Base-by-base conservation (phyloP, 2,113 vertebrate species). In the Andinoacara biseriatus region DNA sequence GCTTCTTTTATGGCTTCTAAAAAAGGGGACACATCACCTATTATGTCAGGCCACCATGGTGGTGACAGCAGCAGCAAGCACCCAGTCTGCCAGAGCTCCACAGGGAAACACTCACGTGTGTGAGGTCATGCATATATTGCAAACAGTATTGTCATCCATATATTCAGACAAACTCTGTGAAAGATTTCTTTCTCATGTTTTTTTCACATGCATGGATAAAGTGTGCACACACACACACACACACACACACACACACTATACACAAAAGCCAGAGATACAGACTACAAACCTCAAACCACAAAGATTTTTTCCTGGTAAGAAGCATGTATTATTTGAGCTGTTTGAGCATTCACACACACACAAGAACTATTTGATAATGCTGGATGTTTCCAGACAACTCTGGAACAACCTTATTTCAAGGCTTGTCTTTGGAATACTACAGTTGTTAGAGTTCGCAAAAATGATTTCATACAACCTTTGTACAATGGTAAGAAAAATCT, bases 1-100 rank as follows among this genome's bases (percentile, higher is more conserved):
- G 58, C 75, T 74, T 88, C 76, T 90, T 93, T 94, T 92, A 93
- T 91, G 76, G 88, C 40, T 91, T 93, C 92, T 94, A 94, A 92
- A 94, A 31, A 94, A 94, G 81, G 80, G 76, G 90, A 85, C 78
- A 63, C 79, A 81, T 91, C 87, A 82, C 65, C 89, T 75, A 74
- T 90, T 78, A 74, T 88, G 82, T 86, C 49, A 79, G 75, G 80
- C 22, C 54, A 62, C 49, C 24, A 9, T 57, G 83, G 77, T 74
- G 85, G 81, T 79, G 89, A 92, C 92, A 93, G 89, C 76, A 81
- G 67, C 76, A 83, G 77, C 46, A 26, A 82, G 67, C 46, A 61
- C 82, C 69, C 76, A 65, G 86, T 82, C 79, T 38, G 10, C 40
- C 72, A 24, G 78, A 86, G 58, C 76, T 79, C 61, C n/a, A 18